Conservation (phyloP, 2,113 vertebrate species). For the Lamprotornis superbus region DNA sequence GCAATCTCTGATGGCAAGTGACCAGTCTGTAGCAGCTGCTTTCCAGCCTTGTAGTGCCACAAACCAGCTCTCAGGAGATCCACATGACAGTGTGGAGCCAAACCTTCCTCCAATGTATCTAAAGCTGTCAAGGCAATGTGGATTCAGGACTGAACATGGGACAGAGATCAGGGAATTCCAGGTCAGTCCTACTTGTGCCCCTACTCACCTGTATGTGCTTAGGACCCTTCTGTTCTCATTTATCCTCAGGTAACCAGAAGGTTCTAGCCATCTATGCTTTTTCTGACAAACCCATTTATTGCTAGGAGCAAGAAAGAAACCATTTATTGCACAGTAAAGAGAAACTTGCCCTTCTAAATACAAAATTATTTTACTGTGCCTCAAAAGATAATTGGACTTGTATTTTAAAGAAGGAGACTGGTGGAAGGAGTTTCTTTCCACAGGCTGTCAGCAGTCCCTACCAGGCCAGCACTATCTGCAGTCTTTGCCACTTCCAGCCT, state of each 20-base stretch:
- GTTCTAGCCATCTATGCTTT: accelerated
- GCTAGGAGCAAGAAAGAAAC: background rate
- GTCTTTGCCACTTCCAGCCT: background rate
- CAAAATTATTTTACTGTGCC: background rate
- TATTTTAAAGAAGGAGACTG: background rate
- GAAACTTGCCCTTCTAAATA: background rate
- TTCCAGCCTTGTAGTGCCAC: background rate
- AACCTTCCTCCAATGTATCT: background rate
- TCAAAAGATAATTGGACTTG: background rate
- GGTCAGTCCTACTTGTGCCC: background rate
- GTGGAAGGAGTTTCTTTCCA: background rate
- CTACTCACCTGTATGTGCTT: background rate
- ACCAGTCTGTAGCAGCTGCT: background rate
- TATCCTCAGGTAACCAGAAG: background rate
- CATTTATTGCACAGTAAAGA: background rate
- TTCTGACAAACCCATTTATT: background rate
- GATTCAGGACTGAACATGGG: background rate
- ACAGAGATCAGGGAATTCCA: background rate
- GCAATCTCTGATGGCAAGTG: background rate
- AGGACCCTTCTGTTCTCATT: background rate
- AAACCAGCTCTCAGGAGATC: background rate
- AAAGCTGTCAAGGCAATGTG: accelerated
- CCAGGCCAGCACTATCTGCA: background rate
- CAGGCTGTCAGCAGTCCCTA: background rate
- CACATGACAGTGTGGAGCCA: accelerated